Evolutionary conservation across 1,140 invertebrate genomes (phyloP).

Genomic region (Danaus plexippus): DNA sequence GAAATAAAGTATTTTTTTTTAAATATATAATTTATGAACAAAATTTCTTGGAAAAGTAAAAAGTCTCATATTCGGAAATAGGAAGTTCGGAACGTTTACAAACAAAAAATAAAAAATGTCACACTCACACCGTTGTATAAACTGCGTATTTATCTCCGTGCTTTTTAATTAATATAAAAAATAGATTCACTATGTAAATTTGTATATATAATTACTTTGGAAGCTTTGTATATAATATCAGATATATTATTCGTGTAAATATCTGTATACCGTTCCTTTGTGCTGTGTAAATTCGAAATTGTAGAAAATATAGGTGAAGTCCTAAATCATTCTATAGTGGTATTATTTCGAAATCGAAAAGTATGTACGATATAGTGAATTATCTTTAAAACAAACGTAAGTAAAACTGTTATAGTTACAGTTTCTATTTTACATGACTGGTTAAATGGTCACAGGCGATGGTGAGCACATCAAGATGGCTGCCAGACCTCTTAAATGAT

Average conservation of each 20-base stretch:
- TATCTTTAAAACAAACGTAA: conserved; percentile 22
- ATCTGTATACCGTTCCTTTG: too few relatives aligned
- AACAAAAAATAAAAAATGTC: conserved; percentile 36
- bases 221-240: conserved; percentile 1
- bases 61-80: background rate
- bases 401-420: conserved; percentile 14
- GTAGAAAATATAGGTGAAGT: too few relatives aligned
- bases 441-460: conserved; percentile 14
- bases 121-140: conserved; percentile 35
- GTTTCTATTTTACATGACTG: conserved; percentile 10
- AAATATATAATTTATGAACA: too few relatives aligned
- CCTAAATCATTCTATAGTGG: background rate
- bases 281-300: too few relatives aligned
- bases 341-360: conserved; percentile 23
- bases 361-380: conserved; percentile 3
- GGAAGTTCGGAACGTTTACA: conserved; percentile 22
- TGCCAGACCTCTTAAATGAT: conserved; percentile 18
- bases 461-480: conserved; percentile 41
- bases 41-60: too few relatives aligned
- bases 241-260: background rate
- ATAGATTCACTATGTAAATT: conserved; percentile 31
- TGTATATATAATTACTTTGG: conserved; percentile 23
- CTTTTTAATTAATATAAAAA: conserved; percentile 27
- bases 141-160: conserved; percentile 43
- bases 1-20: too few relatives aligned